A percentile compares a stretch with the other conserved stretches of the same genome.
Conservation (phyloP, 1,140 invertebrate genomes). For the Zaprionus camerounensis region DNA sequence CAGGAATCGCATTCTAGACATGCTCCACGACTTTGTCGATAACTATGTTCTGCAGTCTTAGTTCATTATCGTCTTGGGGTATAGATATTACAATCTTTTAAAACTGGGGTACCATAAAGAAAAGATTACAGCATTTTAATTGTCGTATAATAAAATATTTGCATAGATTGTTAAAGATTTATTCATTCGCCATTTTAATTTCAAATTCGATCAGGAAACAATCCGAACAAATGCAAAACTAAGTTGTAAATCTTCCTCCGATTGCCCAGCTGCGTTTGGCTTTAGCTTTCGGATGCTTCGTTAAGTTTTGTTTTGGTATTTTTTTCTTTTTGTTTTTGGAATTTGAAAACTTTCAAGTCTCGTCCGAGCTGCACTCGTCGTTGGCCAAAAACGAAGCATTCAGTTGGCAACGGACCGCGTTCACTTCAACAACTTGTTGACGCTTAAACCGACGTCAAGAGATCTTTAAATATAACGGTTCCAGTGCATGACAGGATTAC, state of each 20-base stretch:
- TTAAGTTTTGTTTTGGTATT: constrained; percentile 53
- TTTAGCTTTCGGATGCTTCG: constrained; percentile 58
- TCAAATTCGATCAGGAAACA: neutral
- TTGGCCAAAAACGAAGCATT: constrained; percentile 42
- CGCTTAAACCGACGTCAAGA: constrained; percentile 9
- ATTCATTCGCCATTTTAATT: neutral
- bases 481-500: constrained; percentile 31
- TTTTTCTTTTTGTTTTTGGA: constrained; percentile 35
- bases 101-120: no score
- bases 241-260: constrained; percentile 9
- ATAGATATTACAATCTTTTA: no score
- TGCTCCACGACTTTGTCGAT: constrained; percentile 85
- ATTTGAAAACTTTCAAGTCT: constrained; percentile 68
- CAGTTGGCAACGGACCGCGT: constrained; percentile 72
- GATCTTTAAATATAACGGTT: constrained; percentile 1
- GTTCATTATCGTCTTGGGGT: neutral
- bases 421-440: constrained; percentile 61
- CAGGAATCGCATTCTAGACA: constrained; percentile 81
- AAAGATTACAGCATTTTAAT: neutral
- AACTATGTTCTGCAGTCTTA: constrained; percentile 75
- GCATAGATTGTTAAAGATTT: neutral
- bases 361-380: constrained; percentile 41
- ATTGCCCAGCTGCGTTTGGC: neutral
- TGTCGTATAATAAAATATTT: no score
- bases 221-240: neutral